Evolutionary conservation across 2,888 invertebrate genomes (phyloP), one percentile per base, ranked within the genome.

Genomic region (Morpho achilles): DNA sequence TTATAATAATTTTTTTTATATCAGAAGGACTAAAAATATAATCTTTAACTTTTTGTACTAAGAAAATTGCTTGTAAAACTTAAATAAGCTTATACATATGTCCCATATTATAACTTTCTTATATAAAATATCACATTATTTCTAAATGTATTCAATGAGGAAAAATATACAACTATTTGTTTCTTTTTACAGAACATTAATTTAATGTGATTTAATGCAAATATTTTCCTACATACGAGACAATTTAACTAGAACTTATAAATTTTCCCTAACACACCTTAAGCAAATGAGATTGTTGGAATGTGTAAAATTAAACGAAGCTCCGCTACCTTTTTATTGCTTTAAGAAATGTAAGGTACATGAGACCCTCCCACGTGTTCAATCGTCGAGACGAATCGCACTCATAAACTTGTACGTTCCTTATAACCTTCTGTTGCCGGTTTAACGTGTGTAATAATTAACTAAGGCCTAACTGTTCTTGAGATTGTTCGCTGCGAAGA

Each of bases 361-460:
- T 80, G 82, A 79, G 68, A 64, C 75, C 78, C 76, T 74, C 73
- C 73, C 75, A 75, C 77, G 78, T 82, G 84, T 74, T 88, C 84
- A 87, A 86, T 80, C 79, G 83, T 87, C 86, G 89, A 86, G 82
- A 90, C 89, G 80, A 87, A 89, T 87, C 75, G 79, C 67, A 76
- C 76, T 86, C 87, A 82, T 89, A 88, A 89, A 89, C 76, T 81
- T 76, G 74, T 72, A 75, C 76, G 78, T 76, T 77, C 67, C 72
- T 76, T 74, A 74, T 72, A 66, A 73, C 69, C 69, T 68, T 63
- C 67, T 67, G 67, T 65, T 66, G 69, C 65, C 70, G 78, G 75
- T 80, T 77, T 76, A 73, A 65, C 51, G 48, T 74, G 50, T 63
- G 60, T 60, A 61, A 64, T 64, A 79, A 79, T 82, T 81, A 79